A percentile compares a stretch with the other conserved stretches of the same genome.
Evolutionary conservation across 2,888 invertebrate species (phyloP).

Genomic region (Perithous albicinctus): DNA sequence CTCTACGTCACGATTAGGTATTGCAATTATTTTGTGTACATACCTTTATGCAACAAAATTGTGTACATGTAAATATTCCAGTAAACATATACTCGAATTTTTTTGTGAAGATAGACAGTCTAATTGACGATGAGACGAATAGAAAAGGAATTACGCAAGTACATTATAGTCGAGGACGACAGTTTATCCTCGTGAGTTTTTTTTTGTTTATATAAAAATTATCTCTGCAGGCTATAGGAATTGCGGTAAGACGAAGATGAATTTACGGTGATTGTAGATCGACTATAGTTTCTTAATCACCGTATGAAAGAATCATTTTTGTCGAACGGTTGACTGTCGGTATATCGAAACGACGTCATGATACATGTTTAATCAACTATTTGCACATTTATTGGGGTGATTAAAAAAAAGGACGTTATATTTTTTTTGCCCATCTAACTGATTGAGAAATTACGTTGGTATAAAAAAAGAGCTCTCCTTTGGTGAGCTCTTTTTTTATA

Average conservation of each 20-base stretch:
- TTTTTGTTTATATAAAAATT: conserved; percentile 35
- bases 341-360: conserved; percentile 11
- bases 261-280: conserved; percentile 29
- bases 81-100: neutral
- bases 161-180: conserved; percentile 9
- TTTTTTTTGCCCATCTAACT: too few species aligned
- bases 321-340: conserved; percentile 3
- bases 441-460: too few species aligned
- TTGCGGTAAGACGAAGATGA: conserved; percentile 53
- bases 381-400: neutral
- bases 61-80: conserved; percentile 47
- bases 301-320: conserved; percentile 19
- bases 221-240: conserved; percentile 67
- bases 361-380: conserved; percentile 27
- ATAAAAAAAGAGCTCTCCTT: too few species aligned
- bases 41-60: conserved; percentile 14
- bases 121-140: neutral
- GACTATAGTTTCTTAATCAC: conserved; percentile 38
- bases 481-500: too few species aligned
- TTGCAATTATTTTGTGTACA: conserved; percentile 31
- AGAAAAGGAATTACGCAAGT: neutral
- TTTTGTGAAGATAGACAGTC: conserved; percentile 8
- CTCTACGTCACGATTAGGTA: conserved; percentile 2
- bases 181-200: conserved; percentile 15
- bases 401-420: too few species aligned